A percentile compares a stretch with the other conserved stretches of the same genome.
Conservation (phyloP, 2,797 vertebrate genomes). For the Labeo calbasu region DNA sequence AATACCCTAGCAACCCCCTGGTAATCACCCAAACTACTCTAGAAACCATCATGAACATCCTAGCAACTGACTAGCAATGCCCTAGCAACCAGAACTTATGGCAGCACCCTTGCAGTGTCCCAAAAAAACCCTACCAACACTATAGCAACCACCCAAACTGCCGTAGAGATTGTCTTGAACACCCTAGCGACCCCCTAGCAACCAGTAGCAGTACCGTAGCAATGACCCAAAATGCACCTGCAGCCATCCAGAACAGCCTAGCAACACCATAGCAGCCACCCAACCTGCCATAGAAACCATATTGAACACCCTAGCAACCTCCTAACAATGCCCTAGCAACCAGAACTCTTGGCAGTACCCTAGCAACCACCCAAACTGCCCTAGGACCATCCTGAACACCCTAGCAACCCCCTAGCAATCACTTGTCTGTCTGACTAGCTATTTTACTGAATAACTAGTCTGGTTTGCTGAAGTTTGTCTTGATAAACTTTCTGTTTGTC, state of each 20-base stretch:
- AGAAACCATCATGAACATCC: background rate
- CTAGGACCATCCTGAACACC: background rate
- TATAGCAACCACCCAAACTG: background rate
- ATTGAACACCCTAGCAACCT: too few species aligned
- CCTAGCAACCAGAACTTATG: too few species aligned
- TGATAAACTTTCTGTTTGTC: background rate
- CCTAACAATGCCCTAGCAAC: too few species aligned
- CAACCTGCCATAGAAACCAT: too few species aligned
- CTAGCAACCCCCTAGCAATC: background rate
- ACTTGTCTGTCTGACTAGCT: background rate
- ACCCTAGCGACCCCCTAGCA: background rate
- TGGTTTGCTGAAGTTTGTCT: constrained; percentile 1
- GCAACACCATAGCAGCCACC: too few species aligned
- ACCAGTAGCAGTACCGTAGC: too few species aligned
- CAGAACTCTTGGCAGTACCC: too few species aligned
- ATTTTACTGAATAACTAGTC: background rate
- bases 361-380: too few species aligned
- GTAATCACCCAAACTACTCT: background rate
- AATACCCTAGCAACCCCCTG: background rate
- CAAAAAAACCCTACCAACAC: background rate
- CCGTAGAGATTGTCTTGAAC: background rate
- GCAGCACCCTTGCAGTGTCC: too few species aligned
- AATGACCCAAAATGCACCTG: too few species aligned
- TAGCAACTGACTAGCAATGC: too few species aligned
- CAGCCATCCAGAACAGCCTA: too few species aligned